A percentile compares a stretch with the other conserved stretches of the same genome.
Conservation (phyloP, 2,888 invertebrate genomes). For the Seira ritae region DNA sequence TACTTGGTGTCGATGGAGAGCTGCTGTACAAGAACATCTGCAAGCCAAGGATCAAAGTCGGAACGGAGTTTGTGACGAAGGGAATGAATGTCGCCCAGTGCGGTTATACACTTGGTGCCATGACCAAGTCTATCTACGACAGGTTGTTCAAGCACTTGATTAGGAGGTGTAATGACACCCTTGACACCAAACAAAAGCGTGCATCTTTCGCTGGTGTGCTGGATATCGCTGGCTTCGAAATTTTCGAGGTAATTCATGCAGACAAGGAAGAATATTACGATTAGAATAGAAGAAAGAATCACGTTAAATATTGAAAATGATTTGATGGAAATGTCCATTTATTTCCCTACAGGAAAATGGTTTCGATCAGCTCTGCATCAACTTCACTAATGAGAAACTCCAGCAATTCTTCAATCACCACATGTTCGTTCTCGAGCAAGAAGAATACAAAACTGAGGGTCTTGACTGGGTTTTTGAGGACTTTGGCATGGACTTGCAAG, state of each 20-base stretch:
- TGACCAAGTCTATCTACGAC: slow-evolving; percentile 76
- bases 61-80: slow-evolving; percentile 77
- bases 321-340: neutral
- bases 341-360: slow-evolving; percentile 92
- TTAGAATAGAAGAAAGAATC: too few relatives aligned
- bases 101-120: slow-evolving; percentile 75
- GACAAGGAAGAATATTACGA: too few relatives aligned
- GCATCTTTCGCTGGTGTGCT: slow-evolving; percentile 79
- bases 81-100: slow-evolving; percentile 76
- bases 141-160: slow-evolving; percentile 78
- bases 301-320: too few relatives aligned
- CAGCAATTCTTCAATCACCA: slow-evolving; percentile 99
- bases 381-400: slow-evolving; percentile 98
- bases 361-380: slow-evolving; percentile 98
- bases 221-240: slow-evolving; percentile 81
- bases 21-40: slow-evolving; percentile 76
- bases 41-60: slow-evolving; percentile 78
- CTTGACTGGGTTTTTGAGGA: slow-evolving; percentile 98
- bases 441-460: slow-evolving; percentile 95
- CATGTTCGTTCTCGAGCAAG: slow-evolving; percentile 98
- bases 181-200: slow-evolving; percentile 79
- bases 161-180: slow-evolving; percentile 78
- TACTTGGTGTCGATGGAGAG: slow-evolving; percentile 77
- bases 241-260: slow-evolving; percentile 79
- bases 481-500: slow-evolving; percentile 97